Percentiles rank a stretch among this genome's conserved stretches.
These are phyloP conservation scores for Patella caerulea DNA, from an alignment of 2,888 invertebrate species.

Conservation along the genomic window DNA sequence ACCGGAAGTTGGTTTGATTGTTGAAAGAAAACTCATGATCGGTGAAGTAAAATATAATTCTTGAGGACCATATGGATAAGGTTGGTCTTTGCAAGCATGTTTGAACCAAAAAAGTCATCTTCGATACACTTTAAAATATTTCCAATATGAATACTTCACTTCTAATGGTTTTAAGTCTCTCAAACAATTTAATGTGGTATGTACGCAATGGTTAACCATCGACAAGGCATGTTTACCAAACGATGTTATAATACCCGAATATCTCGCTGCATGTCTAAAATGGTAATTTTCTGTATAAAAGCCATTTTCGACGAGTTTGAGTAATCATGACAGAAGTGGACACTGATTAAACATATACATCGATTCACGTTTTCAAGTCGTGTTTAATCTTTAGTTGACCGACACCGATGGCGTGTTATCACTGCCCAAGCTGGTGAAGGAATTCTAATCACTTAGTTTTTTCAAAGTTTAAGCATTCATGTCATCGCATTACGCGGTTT, in stretches of 20 bases:
- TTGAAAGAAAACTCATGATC: no score
- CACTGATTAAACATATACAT: constrained; percentile 10
- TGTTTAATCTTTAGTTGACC: constrained; percentile 9
- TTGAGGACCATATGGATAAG: no score
- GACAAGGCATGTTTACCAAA: neutral
- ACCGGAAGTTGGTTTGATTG: no score
- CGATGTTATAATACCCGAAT: constrained; percentile 7
- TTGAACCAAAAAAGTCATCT: no score
- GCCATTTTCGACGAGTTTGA: constrained; percentile 9
- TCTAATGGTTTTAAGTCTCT: no score
- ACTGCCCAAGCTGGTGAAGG: constrained; percentile 10
- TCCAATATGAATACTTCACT: no score
- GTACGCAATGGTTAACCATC: no score
- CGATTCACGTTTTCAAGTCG: constrained; percentile 1
- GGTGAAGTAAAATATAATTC: no score
- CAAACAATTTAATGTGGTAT: no score
- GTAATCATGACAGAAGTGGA: neutral
- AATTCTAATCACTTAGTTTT: constrained; percentile 13
- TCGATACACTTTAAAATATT: no score
- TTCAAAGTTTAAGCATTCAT: constrained; percentile 12
- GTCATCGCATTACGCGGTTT: constrained; percentile 11
- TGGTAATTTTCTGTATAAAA: constrained; percentile 5
- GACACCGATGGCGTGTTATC: constrained; percentile 8
- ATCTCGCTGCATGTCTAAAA: constrained; percentile 2
- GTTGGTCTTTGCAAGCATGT: no score